These are phyloP conservation scores for Protula sp. DNA, from an alignment of 2,888 invertebrate species.

Conservation along the genomic window DNA sequence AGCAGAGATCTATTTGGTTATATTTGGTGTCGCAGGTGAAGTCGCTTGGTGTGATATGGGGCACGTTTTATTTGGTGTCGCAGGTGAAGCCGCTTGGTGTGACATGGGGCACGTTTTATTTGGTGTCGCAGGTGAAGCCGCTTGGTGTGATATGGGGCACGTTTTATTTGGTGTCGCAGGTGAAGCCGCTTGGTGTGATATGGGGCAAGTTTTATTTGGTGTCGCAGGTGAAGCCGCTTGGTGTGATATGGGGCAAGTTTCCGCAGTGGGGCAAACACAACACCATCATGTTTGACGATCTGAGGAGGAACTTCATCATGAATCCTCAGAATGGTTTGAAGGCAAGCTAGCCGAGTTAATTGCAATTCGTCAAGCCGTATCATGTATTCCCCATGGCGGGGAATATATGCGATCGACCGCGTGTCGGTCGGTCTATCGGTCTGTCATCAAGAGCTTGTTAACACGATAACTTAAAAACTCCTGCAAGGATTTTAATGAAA, in stretches of 20 bases:
- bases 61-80: slow-evolving; percentile 76
- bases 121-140: slow-evolving; percentile 81
- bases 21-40: slow-evolving; percentile 79
- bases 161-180: slow-evolving; percentile 73
- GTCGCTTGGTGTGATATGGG: slow-evolving; percentile 95
- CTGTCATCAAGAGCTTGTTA: too few relatives aligned
- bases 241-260: slow-evolving; percentile 94
- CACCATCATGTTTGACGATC: slow-evolving; percentile 97
- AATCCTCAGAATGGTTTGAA: slow-evolving; percentile 89
- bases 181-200: slow-evolving; percentile 90
- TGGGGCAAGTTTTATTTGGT: slow-evolving; percentile 96
- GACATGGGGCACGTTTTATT: slow-evolving; percentile 96
- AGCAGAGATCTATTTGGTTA: too few relatives aligned
- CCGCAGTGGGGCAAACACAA: slow-evolving; percentile 82
- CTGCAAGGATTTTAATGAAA: too few relatives aligned
- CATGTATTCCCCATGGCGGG: too few relatives aligned
- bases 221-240: slow-evolving; percentile 80
- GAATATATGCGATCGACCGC: too few relatives aligned
- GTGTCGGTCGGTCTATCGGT: too few relatives aligned
- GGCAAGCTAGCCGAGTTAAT: slow-evolving; percentile 28
- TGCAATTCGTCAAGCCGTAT: not conserved
- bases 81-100: slow-evolving; percentile 91
- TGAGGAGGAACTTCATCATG: slow-evolving; percentile 92
- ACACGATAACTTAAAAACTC: too few relatives aligned
- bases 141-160: slow-evolving; percentile 96